Base-by-base conservation (phyloP, 2,113 vertebrate species). In the Chionomys nivalis region DNA sequence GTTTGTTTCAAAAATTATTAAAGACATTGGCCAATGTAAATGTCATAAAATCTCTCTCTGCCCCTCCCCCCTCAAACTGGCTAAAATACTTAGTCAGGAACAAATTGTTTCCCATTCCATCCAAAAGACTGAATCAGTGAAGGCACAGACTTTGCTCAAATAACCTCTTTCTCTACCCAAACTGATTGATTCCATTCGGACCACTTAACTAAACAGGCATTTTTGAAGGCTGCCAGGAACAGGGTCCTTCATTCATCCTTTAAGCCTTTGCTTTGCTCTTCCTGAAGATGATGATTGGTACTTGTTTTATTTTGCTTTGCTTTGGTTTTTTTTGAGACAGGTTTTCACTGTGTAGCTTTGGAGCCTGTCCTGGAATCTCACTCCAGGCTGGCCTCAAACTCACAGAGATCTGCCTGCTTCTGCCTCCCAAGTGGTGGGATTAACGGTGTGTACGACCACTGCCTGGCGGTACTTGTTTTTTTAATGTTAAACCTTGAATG, bases 401-500 rank as follows among this genome's bases (percentile, higher is more conserved):
- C 55, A 58, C 55, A 19, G 55, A 58, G 55, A 58, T 58, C 58
- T 58, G 58, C 58, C 58, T 58, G 58, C 58, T 58, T 58, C 58
- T 58, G 55, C 55, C 55, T 58, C 58, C 6, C 6, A 19, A 58
- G 58, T 58, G 58, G 19, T 58, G 58, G 19, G 58, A 58, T 58
- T 58, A 58, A 58, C 0, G 19, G 19, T 58, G 58, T 58, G 58
- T 58, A 21, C 58, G 19, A 58, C 58, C 58, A 58, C 19, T 58
- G 58, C 58, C 58, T 58, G 19, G 17, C 58, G 19, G 6, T 58
- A 58, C 19, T 58, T 58, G 19, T 58, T 21, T 91, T 86, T 58
- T 87, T 92, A 85, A 86, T 63, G 44, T 87, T 77, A 81, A 88
- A 70, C 31, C 90, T 93, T 90, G 72, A 93, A 81, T 63, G 81